Percentiles rank a stretch among this genome's conserved stretches.
phyloP scores from a whole-genome alignment of 2,113 vertebrate species.

The Nicator chloris region DNA sequence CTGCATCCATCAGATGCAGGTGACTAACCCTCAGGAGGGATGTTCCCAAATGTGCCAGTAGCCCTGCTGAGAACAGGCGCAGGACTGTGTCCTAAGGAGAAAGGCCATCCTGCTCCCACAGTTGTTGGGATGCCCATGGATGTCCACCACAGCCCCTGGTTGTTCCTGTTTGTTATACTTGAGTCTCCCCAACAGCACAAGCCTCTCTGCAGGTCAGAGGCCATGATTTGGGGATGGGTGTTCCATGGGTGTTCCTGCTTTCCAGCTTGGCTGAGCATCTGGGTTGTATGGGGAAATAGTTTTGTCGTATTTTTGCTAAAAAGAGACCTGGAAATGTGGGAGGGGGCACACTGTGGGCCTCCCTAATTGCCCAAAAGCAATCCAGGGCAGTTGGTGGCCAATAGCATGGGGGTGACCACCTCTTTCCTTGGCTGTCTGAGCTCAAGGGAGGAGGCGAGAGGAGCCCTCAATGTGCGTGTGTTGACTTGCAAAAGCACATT shows the following conservation, averaged over 20 bases:
- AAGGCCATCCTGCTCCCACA: neutral
- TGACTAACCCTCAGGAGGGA: neutral
- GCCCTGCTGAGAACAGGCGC: accelerated
- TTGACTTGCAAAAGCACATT: neutral
- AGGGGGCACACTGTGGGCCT: neutral
- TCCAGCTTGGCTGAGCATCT: neutral
- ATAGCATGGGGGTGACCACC: neutral
- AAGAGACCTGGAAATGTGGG: neutral
- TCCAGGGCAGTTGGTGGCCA: neutral
- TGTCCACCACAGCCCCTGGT: neutral
- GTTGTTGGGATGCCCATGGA: neutral
- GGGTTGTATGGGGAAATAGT: neutral
- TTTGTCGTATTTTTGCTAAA: neutral
- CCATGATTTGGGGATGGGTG: neutral
- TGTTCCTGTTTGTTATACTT: neutral
- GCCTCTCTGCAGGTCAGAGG: neutral
- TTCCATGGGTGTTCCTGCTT: neutral
- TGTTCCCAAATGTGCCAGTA: neutral
- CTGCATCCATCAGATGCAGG: conserved; percentile 3
- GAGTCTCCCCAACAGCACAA: neutral
- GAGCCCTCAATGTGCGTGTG: accelerated
- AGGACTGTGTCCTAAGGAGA: neutral
- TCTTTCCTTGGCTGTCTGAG: neutral
- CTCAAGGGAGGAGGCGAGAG: neutral
- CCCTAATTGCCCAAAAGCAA: neutral